Conservation (phyloP, 2,888 invertebrate genomes). For the Spisula subtruncata region DNA sequence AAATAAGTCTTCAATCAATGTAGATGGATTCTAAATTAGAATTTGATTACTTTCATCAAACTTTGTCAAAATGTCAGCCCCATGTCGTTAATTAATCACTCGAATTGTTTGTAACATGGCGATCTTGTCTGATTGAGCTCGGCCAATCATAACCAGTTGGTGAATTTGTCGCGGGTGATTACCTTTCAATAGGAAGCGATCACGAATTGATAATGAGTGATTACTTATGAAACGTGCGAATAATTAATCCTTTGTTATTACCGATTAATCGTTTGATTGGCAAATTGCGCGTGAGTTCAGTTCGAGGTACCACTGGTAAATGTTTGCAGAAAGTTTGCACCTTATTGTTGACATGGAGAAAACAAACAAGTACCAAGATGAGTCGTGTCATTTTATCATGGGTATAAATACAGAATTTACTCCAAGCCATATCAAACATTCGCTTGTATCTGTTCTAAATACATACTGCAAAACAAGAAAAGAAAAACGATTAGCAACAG, state of each 20-base stretch:
- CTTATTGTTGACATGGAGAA: constrained; percentile 28
- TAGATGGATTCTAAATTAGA: constrained; percentile 6
- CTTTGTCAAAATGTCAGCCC: constrained; percentile 44
- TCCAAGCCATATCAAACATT: constrained; percentile 40
- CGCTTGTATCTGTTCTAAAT: background rate
- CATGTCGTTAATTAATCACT: constrained; percentile 50
- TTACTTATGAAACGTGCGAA: constrained; percentile 54
- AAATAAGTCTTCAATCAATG: background rate
- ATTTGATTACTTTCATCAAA: constrained; percentile 36
- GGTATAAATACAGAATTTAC: constrained; percentile 42
- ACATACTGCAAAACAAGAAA: constrained; percentile 15
- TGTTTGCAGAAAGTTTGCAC: constrained; percentile 26
- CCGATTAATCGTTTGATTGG: constrained; percentile 42
- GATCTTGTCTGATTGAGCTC: constrained; percentile 18
- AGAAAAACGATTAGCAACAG: constrained; percentile 18
- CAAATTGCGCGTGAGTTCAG: constrained; percentile 52
- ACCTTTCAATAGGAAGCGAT: constrained; percentile 37
- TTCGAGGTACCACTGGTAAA: constrained; percentile 37
- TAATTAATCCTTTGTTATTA: constrained; percentile 39
- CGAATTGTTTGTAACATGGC: constrained; percentile 31
- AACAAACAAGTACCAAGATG: constrained; percentile 26
- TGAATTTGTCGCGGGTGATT: constrained; percentile 42
- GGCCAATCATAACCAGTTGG: constrained; percentile 17
- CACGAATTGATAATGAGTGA: constrained; percentile 38
- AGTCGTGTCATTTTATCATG: constrained; percentile 27